These are phyloP conservation scores for Mesorhabditis belari DNA, from an alignment of 2,888 invertebrate genomes.

Conservation along the genomic window DNA sequence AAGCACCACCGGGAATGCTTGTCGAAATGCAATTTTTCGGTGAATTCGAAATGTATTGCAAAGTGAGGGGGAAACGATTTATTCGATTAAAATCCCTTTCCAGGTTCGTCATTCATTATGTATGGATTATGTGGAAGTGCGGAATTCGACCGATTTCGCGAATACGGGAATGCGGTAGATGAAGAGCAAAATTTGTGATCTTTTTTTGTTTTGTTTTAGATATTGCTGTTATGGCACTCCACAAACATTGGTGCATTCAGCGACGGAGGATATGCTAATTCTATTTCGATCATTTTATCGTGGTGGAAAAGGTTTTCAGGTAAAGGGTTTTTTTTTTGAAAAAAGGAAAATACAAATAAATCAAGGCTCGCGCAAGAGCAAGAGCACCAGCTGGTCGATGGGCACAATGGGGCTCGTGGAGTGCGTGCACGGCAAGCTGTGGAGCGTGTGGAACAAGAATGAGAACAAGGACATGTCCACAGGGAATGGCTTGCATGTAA, in stretches of 20 bases:
- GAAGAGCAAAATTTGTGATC: background rate
- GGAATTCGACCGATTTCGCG: slow-evolving; percentile 53
- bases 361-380: slow-evolving; percentile 8
- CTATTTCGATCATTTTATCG: slow-evolving; percentile 53
- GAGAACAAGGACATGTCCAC: slow-evolving; percentile 41
- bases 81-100: background rate
- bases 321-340: slow-evolving; percentile 23
- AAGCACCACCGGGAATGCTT: slow-evolving; percentile 47
- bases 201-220: slow-evolving; percentile 22
- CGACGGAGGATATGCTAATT: slow-evolving; percentile 51
- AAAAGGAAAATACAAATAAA: background rate
- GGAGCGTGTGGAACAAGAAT: slow-evolving; percentile 50
- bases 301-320: slow-evolving; percentile 52
- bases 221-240: slow-evolving; percentile 53
- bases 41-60: slow-evolving; percentile 53
- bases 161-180: slow-evolving; percentile 53
- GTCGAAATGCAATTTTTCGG: slow-evolving; percentile 52
- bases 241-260: slow-evolving; percentile 43
- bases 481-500: slow-evolving; percentile 43
- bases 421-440: slow-evolving; percentile 47
- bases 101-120: slow-evolving; percentile 49
- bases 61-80: slow-evolving; percentile 19
- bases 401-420: slow-evolving; percentile 34
- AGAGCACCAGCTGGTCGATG: slow-evolving; percentile 5
- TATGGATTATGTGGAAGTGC: slow-evolving; percentile 53